Evolutionary conservation across 64 coral and sea anemone genomes (phyloP), one percentile per base, ranked within the genome.

Genomic region (Platygyra sinensis): DNA sequence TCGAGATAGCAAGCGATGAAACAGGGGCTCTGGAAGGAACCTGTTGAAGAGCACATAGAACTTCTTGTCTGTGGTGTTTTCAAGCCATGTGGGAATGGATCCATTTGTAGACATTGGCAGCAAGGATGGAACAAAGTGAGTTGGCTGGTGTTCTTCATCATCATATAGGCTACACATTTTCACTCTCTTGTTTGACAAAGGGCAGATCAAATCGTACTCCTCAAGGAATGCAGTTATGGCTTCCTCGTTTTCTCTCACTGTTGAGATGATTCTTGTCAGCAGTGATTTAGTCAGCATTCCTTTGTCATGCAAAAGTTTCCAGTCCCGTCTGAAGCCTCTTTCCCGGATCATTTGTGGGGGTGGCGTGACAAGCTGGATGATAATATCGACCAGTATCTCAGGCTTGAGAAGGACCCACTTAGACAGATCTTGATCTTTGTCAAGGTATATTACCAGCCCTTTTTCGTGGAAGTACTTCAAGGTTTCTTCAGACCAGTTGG

Each of bases 361-460:
- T 78, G 67, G 85, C 17, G 63, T 88, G 20, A 95, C 42, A 51
- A 95, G 20, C 50, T 88, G 13, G 12, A 84, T 76, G 49, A 89
- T 67, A 6, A 91, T 83, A 57, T 89, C 84, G 19, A 92, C 89
- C 52, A 92, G 46, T 25, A 88, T 46, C 0, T 52, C 32, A 10
- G 89, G 89, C 13, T 95, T 95, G 17, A 95, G 86, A 27, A 95
- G 72, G 46, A 95, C 69, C 94, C 89, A 95, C 8, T 83, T 88
- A 3, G 78, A 95, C 77, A 92, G 30, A 13, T 87, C 86, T 16
- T 73, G 22, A 72, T 92, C 89, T 42, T 64, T 51, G 20, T 82
- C 73, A 16, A 95, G 32, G 60, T 91, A 92, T 62, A 95, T 92
- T 1, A 95, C 76, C 31, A 95, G 86, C n/a, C n/a, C n/a, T n/a